These are phyloP conservation scores for Oxyura jamaicensis DNA, from an alignment of 2,113 vertebrate species.

Conservation along the genomic window DNA sequence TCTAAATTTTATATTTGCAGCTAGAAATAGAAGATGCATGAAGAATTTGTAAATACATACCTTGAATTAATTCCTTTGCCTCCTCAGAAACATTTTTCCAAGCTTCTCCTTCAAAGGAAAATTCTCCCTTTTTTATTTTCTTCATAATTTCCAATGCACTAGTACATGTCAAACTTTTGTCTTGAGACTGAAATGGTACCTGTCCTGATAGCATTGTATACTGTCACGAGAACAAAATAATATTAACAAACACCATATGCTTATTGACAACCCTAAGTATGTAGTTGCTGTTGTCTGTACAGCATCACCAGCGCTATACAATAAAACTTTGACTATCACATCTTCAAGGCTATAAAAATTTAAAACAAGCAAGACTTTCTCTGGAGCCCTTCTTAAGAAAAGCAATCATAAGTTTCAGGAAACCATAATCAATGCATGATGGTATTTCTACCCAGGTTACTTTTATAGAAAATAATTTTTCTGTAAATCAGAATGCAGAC, in stretches of 20 bases:
- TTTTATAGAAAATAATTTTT: neutral
- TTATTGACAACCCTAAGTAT: neutral
- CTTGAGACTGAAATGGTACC: slow-evolving; percentile 95
- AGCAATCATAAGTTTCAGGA: neutral
- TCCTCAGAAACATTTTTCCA: slow-evolving; percentile 97
- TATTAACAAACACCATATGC: neutral
- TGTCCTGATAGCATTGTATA: slow-evolving; percentile 98
- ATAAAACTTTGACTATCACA: neutral
- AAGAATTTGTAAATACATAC: slow-evolving; percentile 64
- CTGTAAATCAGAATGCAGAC: neutral
- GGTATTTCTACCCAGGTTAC: neutral
- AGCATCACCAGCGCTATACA: neutral
- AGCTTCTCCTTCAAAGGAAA: slow-evolving; percentile 96
- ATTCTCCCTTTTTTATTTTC: slow-evolving; percentile 97
- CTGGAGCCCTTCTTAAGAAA: neutral
- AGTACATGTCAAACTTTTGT: slow-evolving; percentile 89
- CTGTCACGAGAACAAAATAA: slow-evolving; percentile 71
- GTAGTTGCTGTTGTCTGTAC: neutral
- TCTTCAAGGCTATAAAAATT: neutral
- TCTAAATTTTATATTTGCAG: neutral
- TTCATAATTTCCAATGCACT: slow-evolving; percentile 97
- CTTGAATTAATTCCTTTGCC: slow-evolving; percentile 96
- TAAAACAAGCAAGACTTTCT: neutral
- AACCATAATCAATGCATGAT: neutral
- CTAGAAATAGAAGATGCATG: neutral